phyloP scores from a whole-genome alignment of 2,888 invertebrate species.

The Acrocera orbiculus region DNA sequence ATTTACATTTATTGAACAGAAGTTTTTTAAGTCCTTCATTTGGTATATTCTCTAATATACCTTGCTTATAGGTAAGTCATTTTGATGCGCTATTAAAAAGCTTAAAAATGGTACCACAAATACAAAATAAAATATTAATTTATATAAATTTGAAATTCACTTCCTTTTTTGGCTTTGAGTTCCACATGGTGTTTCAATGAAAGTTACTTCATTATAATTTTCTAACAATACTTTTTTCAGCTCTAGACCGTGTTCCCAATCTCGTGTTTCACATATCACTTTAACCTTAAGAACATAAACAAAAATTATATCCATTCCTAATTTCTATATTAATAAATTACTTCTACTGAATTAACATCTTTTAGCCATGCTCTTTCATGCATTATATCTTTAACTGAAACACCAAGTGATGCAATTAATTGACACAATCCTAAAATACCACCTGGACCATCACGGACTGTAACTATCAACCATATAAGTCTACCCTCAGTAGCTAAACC shows the following conservation, averaged over 20 bases:
- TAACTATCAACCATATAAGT: conserved; percentile 54
- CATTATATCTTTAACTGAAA: conserved; percentile 87
- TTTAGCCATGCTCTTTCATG: conserved; percentile 91
- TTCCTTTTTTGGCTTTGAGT: too few relatives aligned
- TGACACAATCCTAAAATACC: conserved; percentile 73
- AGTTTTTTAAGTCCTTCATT: too few relatives aligned
- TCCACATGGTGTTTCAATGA: conserved; percentile 31
- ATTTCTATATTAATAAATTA: conserved; percentile 31
- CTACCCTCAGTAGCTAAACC: conserved; percentile 76
- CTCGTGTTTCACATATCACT: conserved; percentile 77
- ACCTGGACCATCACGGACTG: conserved; percentile 72
- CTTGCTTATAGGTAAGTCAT: too few relatives aligned
- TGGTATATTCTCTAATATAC: too few relatives aligned
- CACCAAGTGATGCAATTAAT: conserved; percentile 56
- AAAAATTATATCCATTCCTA: background rate
- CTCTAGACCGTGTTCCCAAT: conserved; percentile 54
- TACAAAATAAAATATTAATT: too few relatives aligned
- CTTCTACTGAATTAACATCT: conserved; percentile 69
- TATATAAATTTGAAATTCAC: too few relatives aligned
- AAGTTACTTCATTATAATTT: conserved; percentile 38
- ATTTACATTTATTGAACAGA: too few relatives aligned
- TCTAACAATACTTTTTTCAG: conserved; percentile 38
- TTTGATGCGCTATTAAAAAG: too few relatives aligned
- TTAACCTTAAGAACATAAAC: conserved; percentile 46
- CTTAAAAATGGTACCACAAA: too few relatives aligned